Evolutionary conservation across 2,113 vertebrate genomes (phyloP).

Genomic region (Lagenorhynchus albirostris): DNA sequence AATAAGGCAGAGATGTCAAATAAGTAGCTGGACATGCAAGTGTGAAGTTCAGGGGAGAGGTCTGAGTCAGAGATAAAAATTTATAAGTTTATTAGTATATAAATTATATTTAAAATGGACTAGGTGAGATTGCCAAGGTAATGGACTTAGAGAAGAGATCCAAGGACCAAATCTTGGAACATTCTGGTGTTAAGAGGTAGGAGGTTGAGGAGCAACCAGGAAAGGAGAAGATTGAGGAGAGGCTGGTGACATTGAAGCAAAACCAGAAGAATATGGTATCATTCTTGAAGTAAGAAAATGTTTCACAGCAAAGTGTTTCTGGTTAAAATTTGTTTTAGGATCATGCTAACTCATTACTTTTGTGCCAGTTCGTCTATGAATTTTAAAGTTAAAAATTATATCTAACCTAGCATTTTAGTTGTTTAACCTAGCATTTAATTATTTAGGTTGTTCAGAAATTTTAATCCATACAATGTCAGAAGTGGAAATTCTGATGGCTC

Average conservation of each 20-base stretch:
- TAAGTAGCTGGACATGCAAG: neutral
- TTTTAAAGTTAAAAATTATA: constrained; percentile 40
- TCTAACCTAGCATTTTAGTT: neutral
- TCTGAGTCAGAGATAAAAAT: neutral
- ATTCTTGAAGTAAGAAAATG: neutral
- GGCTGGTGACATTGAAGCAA: neutral
- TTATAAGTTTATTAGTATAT: neutral
- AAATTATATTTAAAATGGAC: neutral
- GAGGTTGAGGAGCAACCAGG: neutral
- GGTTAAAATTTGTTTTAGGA: neutral
- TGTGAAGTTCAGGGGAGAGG: neutral
- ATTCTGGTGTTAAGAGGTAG: neutral
- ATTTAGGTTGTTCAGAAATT: neutral
- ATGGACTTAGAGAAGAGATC: neutral
- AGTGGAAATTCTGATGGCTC: neutral
- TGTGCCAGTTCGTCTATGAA: neutral
- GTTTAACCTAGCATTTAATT: neutral
- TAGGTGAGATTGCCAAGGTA: neutral
- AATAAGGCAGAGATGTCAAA: neutral
- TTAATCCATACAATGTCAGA: neutral
- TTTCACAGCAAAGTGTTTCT: neutral
- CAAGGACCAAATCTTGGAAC: neutral
- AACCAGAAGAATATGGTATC: neutral
- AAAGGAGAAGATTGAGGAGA: neutral
- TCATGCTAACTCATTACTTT: neutral